Base-by-base conservation (phyloP, 2,888 invertebrate genomes). In the Alloscopus bannaensis region DNA sequence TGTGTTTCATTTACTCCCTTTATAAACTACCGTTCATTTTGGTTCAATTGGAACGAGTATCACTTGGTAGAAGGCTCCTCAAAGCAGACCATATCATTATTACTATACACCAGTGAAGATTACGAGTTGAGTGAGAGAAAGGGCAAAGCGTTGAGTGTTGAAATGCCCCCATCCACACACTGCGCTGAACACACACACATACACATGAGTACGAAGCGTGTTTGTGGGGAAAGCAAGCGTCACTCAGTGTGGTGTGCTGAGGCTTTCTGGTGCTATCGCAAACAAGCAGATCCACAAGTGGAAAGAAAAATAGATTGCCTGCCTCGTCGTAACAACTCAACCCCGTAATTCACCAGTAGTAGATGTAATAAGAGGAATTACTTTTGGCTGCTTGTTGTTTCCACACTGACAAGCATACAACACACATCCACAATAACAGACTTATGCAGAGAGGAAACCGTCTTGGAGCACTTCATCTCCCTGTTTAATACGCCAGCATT, bases 241-340 rank as follows among this genome's bases (percentile, higher is more conserved):
- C 28, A 3, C 59, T 16, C 42, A 24, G 31, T 11, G 18, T 31
- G 11, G 55, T 24, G 8, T 18, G 26, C 24, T 8, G 47, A 47
- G 18, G 47, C 60, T 29, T 11, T 20, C 31, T 60, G 11, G 22
- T 18, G 62, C 65, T 78, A 80, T 80, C 79, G 66, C 66, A 28
- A 68, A 69, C 31, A 47, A 73, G 68, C 79, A 79, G 79, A 80
- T 73, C 80, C 80, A 70, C 75, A 80, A 80, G 73, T 80, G 80
- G 80, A 70, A 65, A 55, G 50, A 69, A 68, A 64, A 78, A 75
- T 78, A 71, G 78, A 78, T 78, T 78, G 70, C 78, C 45, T 71
- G 71, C 62, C 60, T 71, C 78, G 64, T 70, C 78, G 78, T 71
- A 78, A 78, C 78, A 78, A 78, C 71, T 78, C 78, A 78, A 78